Evolutionary conservation across 2,113 vertebrate species (phyloP), one percentile per base, ranked within the genome.

Genomic region (Galemys pyrenaicus): DNA sequence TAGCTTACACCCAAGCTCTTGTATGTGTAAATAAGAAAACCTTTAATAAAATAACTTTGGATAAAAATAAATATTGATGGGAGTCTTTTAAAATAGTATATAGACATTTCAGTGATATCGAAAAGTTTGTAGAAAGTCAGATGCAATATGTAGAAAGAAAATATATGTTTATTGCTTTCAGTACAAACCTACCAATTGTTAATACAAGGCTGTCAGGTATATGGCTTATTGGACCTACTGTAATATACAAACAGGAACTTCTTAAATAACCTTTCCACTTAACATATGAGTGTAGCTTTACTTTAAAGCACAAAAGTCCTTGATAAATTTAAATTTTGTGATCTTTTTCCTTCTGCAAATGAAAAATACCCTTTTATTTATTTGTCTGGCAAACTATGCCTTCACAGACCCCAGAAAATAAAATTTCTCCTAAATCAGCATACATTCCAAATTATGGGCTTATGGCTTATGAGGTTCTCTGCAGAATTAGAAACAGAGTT

Each of bases 181-280:
- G 3, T 77, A 24, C 4, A 56, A n/a, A 73, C 26, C 75, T 80
- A 6, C 19, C 15, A 82, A 54, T 92, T 88, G 16, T 4, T 75
- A 74, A 58, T 71, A 65, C 71, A 37, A 2, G 75, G 0, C 68
- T 95, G 24, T 26, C 22, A 85, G 9, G 22, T 56, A 87, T 22
- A 60, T 41, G 22, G 35, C 28, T 67, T 94, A 4, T 12, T 41
- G 1, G 2, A 49, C 9, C 6, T 68, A 56, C 5, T 80, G 0
- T 44, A 64, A 90, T 71, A 26, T 30, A 37, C 46, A 89, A 95
- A 51, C 67, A 73, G 62, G 19, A 96, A 73, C 5, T 46, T 95
- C 87, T 75, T 4, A 93, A 86, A 78, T 58, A 86, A 56, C 24
- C 8, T 89, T 46, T 62, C 44, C 46, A 10, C 19, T 85, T 84